These are phyloP conservation scores for Rattus norvegicus DNA, from an alignment of 2,113 vertebrate species.

Conservation along the genomic window DNA sequence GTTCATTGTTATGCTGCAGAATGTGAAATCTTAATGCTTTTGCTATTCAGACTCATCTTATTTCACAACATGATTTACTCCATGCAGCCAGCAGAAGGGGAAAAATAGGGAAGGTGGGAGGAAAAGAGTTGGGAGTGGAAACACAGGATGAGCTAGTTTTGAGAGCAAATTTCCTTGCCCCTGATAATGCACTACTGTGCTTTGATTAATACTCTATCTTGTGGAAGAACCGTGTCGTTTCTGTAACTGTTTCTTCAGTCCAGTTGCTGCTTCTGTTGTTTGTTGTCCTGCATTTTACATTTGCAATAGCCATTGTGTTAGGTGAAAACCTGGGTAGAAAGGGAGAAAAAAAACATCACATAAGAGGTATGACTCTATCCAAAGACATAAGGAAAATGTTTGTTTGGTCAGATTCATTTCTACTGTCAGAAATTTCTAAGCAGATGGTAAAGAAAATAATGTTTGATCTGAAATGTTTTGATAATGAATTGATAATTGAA, in stretches of 20 bases:
- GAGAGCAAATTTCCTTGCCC: conserved; percentile 61
- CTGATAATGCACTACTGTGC: conserved; percentile 69
- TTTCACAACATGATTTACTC: conserved; percentile 83
- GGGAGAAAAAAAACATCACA: neutral
- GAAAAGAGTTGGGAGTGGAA: conserved; percentile 61
- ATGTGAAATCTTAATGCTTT: conserved; percentile 85
- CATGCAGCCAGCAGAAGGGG: conserved; percentile 56
- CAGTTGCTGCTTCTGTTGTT: conserved; percentile 5
- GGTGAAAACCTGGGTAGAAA: neutral
- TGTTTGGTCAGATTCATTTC: neutral
- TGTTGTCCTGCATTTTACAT: neutral
- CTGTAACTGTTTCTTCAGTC: conserved; percentile 7
- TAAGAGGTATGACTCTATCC: neutral
- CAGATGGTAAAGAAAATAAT: conserved; percentile 46
- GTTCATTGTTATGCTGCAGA: conserved; percentile 80
- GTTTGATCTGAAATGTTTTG: conserved; percentile 63
- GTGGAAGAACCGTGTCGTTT: neutral
- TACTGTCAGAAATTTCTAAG: conserved; percentile 45
- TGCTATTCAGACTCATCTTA: conserved; percentile 82
- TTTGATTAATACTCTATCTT: conserved; percentile 61
- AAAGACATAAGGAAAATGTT: neutral
- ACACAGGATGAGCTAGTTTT: conserved; percentile 61
- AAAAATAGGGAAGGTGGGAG: conserved; percentile 38
- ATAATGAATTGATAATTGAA: conserved; percentile 59
- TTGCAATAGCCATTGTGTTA: conserved; percentile 29